These are phyloP conservation scores for Pseudanteris insignis DNA, from an alignment of 2,888 invertebrate species.

Conservation along the genomic window DNA sequence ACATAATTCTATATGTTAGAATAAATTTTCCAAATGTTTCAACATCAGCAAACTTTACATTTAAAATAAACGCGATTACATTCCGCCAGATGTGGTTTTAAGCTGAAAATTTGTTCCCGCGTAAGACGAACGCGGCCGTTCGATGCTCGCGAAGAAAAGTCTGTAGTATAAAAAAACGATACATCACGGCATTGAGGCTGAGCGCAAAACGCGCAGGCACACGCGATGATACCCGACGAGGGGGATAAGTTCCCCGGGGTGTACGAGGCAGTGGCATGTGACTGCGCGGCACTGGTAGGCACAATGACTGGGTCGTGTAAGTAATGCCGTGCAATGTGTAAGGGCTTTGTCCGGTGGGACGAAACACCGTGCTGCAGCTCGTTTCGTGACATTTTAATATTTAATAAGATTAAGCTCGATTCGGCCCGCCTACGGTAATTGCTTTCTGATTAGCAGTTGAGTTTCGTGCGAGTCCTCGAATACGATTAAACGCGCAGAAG, in stretches of 20 bases:
- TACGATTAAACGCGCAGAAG: conserved; percentile 36
- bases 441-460: conserved; percentile 64
- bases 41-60: no score
- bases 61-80: no score
- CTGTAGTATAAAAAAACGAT: neutral
- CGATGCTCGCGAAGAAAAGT: no score
- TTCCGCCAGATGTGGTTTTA: no score
- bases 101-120: no score
- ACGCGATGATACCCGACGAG: conserved; percentile 27
- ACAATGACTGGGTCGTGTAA: conserved; percentile 42
- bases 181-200: no score
- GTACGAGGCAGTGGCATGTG: conserved; percentile 11
- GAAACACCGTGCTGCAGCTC: conserved; percentile 44
- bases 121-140: no score
- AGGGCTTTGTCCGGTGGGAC: conserved; percentile 41
- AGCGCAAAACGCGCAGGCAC: no score
- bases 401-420: conserved; percentile 65
- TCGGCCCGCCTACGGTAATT: conserved; percentile 61
- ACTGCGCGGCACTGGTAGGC: conserved; percentile 15
- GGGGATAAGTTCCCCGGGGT: conserved; percentile 23
- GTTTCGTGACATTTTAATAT: conserved; percentile 60
- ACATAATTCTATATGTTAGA: no score
- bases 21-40: no score
- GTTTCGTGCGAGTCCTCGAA: conserved; percentile 52
- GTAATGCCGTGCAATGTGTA: conserved; percentile 22